These are phyloP conservation scores for Aphelenchoides besseyi DNA, from an alignment of 1,140 invertebrate genomes.

Conservation along the genomic window DNA sequence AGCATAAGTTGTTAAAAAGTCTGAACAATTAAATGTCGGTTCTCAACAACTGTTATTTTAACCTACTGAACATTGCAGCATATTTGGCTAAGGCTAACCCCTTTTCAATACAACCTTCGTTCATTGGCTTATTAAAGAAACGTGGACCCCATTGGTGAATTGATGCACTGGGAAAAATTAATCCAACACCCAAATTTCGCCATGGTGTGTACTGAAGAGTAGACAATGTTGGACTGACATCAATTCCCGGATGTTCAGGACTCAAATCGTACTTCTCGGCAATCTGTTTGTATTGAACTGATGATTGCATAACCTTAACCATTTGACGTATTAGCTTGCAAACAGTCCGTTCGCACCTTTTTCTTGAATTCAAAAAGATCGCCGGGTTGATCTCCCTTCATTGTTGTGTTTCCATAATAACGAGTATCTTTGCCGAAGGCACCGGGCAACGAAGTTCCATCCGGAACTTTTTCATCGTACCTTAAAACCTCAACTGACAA, in stretches of 20 bases:
- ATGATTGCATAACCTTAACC: slow-evolving; percentile 48
- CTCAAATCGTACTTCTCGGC: slow-evolving; percentile 52
- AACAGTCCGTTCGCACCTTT: slow-evolving; percentile 35
- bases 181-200: slow-evolving; percentile 23
- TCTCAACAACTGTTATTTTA: slow-evolving; percentile 26
- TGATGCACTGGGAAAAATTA: neutral
- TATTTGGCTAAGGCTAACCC: slow-evolving; percentile 52
- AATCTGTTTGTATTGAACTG: slow-evolving; percentile 56
- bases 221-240: slow-evolving; percentile 41
- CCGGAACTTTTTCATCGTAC: slow-evolving; percentile 43
- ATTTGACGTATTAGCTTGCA: neutral
- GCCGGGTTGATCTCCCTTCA: slow-evolving; percentile 45
- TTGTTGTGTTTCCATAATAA: slow-evolving; percentile 34
- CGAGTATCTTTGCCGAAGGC: slow-evolving; percentile 41
- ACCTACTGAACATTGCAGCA: slow-evolving; percentile 48
- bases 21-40: neutral
- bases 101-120: slow-evolving; percentile 58
- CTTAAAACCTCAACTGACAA: slow-evolving; percentile 15
- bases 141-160: slow-evolving; percentile 43
- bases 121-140: slow-evolving; percentile 58
- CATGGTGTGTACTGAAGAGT: slow-evolving; percentile 30
- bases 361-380: slow-evolving; percentile 51
- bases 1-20: neutral
- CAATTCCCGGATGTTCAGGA: slow-evolving; percentile 56
- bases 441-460: slow-evolving; percentile 42